Conservation (phyloP, 2,797 vertebrate species). For the Platalea minor region DNA sequence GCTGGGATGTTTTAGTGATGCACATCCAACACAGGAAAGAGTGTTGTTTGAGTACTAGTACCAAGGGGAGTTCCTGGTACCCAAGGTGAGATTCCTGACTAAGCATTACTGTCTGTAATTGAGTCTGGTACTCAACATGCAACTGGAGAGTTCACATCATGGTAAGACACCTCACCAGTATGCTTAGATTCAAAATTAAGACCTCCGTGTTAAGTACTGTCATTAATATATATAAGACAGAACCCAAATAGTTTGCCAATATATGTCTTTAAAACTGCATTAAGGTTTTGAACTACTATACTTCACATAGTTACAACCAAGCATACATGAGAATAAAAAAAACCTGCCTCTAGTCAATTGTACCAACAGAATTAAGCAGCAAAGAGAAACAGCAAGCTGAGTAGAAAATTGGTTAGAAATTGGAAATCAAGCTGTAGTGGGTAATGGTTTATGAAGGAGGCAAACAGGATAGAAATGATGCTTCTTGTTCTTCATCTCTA, state of each 20-base stretch:
- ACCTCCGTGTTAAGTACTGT: background rate
- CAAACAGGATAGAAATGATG: background rate
- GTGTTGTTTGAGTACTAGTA: background rate
- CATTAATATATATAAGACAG: background rate
- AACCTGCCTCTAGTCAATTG: background rate
- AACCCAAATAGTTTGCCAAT: background rate
- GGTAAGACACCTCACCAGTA: background rate
- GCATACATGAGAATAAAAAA: background rate
- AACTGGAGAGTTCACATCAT: background rate
- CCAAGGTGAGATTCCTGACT: background rate
- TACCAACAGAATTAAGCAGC: background rate
- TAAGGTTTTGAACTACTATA: background rate
- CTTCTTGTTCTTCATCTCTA: background rate
- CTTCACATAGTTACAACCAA: background rate
- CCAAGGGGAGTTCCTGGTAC: background rate
- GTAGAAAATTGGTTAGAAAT: constrained; percentile 31
- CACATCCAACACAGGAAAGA: background rate
- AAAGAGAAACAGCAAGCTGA: constrained; percentile 2
- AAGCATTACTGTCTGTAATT: background rate
- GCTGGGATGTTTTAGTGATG: background rate
- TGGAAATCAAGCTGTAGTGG: constrained; percentile 33
- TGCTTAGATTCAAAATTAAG: background rate
- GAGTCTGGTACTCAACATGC: background rate
- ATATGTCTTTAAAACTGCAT: background rate
- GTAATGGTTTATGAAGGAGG: constrained; percentile 25